These are phyloP conservation scores for Bradynema listronoti DNA, from an alignment of 1,140 invertebrate species.

Conservation along the genomic window DNA sequence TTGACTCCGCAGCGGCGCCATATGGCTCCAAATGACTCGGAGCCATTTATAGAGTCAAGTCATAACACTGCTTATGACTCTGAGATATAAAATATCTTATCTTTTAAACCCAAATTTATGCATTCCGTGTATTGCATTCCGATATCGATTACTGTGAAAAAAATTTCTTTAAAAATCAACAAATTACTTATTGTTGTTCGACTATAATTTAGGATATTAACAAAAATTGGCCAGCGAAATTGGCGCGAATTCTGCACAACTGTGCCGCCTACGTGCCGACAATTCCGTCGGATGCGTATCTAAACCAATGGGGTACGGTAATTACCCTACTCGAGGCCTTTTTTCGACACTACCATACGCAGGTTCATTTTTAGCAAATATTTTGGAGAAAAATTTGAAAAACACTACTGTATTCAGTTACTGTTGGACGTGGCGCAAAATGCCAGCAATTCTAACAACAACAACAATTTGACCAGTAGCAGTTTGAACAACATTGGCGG, in stretches of 20 bases:
- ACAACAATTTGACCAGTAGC: too few relatives aligned
- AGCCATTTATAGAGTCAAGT: too few relatives aligned
- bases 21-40: too few relatives aligned
- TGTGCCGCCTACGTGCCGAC: slow-evolving; percentile 78
- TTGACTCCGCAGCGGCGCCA: too few relatives aligned
- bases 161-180: too few relatives aligned
- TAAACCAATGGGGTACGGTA: slow-evolving; percentile 68
- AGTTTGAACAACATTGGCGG: too few relatives aligned
- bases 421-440: slow-evolving; percentile 59
- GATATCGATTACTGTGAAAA: too few relatives aligned
- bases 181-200: too few relatives aligned
- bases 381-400: neutral
- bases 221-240: slow-evolving; percentile 43
- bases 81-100: too few relatives aligned
- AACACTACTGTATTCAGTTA: neutral
- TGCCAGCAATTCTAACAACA: slow-evolving; percentile 9
- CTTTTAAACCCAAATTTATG: too few relatives aligned
- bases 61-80: too few relatives aligned
- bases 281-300: slow-evolving; percentile 56
- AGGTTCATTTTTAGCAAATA: slow-evolving; percentile 63
- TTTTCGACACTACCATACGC: slow-evolving; percentile 64
- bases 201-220: slow-evolving; percentile 34
- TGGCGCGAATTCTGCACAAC: slow-evolving; percentile 70
- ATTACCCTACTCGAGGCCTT: slow-evolving; percentile 77
- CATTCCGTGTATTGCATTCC: too few relatives aligned